Percentiles rank a stretch among this genome's conserved stretches.
Conservation (phyloP, 2,888 invertebrate species). For the Bruchidius siliquastri region DNA sequence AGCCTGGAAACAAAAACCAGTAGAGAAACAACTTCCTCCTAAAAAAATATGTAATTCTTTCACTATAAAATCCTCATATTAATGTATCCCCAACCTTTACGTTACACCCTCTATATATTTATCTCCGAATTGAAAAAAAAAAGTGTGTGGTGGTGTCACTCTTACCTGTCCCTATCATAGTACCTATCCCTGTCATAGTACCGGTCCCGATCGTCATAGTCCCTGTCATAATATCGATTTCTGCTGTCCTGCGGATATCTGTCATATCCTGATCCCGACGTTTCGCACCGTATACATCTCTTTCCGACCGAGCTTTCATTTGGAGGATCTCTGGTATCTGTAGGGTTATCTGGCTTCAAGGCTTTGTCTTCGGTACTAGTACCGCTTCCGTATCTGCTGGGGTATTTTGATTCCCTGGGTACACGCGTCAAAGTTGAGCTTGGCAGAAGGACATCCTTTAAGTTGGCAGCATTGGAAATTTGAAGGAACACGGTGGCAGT, state of each 20-base stretch:
- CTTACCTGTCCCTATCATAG: constrained; percentile 1
- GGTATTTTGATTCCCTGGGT: constrained; percentile 15
- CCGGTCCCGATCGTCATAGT: constrained; percentile 13
- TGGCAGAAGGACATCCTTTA: constrained; percentile 14
- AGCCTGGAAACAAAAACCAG: no score
- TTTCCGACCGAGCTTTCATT: constrained; percentile 19
- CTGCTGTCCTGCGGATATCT: constrained; percentile 22
- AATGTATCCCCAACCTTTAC: no score
- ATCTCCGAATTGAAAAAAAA: no score
- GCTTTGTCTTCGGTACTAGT: constrained; percentile 16
- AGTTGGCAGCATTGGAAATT: not conserved
- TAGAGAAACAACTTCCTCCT: no score
- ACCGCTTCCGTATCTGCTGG: constrained; percentile 11
- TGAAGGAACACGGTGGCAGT: not conserved
- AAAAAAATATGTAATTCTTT: no score
- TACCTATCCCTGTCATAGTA: constrained; percentile 4
- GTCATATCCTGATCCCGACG: constrained; percentile 14
- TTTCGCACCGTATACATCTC: constrained; percentile 26
- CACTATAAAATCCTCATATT: no score
- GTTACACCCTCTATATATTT: no score
- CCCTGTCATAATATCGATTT: constrained; percentile 16
- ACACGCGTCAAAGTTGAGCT: constrained; percentile 12
- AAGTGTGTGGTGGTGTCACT: no score
- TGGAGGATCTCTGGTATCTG: constrained; percentile 11
- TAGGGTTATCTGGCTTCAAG: constrained; percentile 17